phyloP scores from a whole-genome alignment of 1,140 invertebrate genomes.

The Habropoda laboriosa region DNA sequence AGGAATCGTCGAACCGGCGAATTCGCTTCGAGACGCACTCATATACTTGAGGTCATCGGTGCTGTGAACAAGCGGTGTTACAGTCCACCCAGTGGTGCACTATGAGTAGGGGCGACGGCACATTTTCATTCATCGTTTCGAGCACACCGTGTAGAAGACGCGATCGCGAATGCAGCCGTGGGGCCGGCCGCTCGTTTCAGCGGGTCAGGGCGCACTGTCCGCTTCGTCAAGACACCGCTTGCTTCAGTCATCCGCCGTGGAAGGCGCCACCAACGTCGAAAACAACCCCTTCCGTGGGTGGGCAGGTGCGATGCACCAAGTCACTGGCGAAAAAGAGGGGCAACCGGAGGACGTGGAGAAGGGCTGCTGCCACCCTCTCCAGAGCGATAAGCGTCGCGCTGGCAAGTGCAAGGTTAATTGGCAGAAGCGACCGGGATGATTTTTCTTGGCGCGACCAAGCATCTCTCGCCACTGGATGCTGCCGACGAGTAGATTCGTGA shows the following conservation, averaged over 20 bases:
- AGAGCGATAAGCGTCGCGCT: conserved; percentile 14
- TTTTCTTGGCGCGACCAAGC: conserved; percentile 10
- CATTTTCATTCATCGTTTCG: conserved; percentile 76
- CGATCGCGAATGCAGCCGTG: conserved; percentile 50
- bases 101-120: background rate
- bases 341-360: too few species aligned
- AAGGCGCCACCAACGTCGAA: conserved; percentile 71
- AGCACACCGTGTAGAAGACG: conserved; percentile 57
- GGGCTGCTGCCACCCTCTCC: background rate
- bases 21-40: background rate
- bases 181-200: conserved; percentile 69
- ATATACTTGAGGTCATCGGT: background rate
- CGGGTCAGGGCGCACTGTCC: conserved; percentile 76
- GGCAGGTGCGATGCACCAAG: conserved; percentile 53
- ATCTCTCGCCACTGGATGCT: background rate
- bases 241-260: conserved; percentile 51
- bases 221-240: conserved; percentile 51
- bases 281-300: conserved; percentile 69
- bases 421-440: conserved; percentile 25
- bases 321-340: background rate
- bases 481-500: background rate
- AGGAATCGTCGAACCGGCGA: background rate
- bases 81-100: background rate
- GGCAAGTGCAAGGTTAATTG: conserved; percentile 49
- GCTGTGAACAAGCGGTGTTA: too few species aligned